These are phyloP conservation scores for Synergus itoensis DNA, from an alignment of 2,888 invertebrate genomes.

Conservation along the genomic window DNA sequence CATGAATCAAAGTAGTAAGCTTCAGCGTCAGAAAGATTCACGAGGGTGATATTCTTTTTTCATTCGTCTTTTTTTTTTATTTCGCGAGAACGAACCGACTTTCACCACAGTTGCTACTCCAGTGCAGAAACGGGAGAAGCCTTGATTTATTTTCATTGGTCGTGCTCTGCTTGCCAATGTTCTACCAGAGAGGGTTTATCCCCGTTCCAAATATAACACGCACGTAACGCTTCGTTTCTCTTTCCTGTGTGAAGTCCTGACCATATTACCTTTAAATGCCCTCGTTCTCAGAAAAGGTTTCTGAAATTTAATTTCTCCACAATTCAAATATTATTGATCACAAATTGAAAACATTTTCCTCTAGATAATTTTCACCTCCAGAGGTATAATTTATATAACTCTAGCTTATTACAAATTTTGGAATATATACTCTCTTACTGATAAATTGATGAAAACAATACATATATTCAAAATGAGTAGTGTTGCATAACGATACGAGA, in stretches of 20 bases:
- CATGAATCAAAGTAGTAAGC: conserved; percentile 52
- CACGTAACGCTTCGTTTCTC: conserved; percentile 12
- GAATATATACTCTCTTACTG: too few species aligned
- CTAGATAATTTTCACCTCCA: not conserved
- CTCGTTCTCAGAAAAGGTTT: not conserved
- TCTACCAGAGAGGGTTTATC: conserved; percentile 31
- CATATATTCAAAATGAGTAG: too few species aligned
- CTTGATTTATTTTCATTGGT: conserved; percentile 69
- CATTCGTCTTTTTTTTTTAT: conserved; percentile 44
- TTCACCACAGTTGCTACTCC: conserved; percentile 45
- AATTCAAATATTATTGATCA: not conserved
- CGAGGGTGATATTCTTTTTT: conserved; percentile 33
- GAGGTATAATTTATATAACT: not conserved
- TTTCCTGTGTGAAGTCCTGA: not conserved
- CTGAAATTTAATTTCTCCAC: not conserved
- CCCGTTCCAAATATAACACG: conserved; percentile 27
- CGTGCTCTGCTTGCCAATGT: conserved; percentile 66
- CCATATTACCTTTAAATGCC: conserved; percentile 19
- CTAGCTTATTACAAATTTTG: too few species aligned
- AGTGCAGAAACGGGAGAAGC: conserved; percentile 53
- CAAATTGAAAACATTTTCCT: not conserved
- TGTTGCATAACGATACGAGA: too few species aligned
- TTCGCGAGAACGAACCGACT: conserved; percentile 50
- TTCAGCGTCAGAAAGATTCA: conserved; percentile 24
- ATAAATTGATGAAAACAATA: too few species aligned